Conservation (phyloP, 2,888 invertebrate species). For the Urechis unicinctus region DNA sequence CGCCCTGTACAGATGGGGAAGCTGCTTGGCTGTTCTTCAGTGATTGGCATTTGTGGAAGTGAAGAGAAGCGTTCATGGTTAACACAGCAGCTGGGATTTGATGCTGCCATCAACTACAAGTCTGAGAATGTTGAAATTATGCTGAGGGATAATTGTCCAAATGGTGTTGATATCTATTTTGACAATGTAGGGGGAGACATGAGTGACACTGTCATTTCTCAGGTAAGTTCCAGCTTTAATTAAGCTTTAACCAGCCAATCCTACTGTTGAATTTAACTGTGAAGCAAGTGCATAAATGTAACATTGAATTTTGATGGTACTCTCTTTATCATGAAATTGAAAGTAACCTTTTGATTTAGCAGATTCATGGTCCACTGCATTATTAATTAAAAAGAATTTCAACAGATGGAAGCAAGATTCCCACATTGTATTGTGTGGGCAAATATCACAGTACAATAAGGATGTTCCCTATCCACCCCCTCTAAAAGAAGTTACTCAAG, state of each 20-base stretch:
- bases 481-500: constrained; percentile 30
- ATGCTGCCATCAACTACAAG: constrained; percentile 48
- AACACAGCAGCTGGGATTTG: constrained; percentile 38
- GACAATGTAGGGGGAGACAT: constrained; percentile 51
- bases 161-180: constrained; percentile 49
- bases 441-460: constrained; percentile 50
- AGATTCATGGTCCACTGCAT: not conserved
- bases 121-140: constrained; percentile 32
- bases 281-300: not conserved
- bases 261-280: not conserved
- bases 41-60: constrained; percentile 50
- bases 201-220: constrained; percentile 45
- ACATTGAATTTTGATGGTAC: not conserved
- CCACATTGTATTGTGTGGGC: constrained; percentile 49
- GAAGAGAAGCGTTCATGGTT: constrained; percentile 44
- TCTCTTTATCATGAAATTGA: no score
- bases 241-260: not conserved
- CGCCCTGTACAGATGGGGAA: constrained; percentile 47
- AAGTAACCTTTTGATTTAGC: no score
- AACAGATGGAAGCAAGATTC: no score
- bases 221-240: constrained; percentile 25
- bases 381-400: no score
- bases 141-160: constrained; percentile 36
- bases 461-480: constrained; percentile 50
- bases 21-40: constrained; percentile 35